Conservation (phyloP, 30 jellyfish, hydroid and myxozoan genomes). For the Nemopilema nomurai region DNA sequence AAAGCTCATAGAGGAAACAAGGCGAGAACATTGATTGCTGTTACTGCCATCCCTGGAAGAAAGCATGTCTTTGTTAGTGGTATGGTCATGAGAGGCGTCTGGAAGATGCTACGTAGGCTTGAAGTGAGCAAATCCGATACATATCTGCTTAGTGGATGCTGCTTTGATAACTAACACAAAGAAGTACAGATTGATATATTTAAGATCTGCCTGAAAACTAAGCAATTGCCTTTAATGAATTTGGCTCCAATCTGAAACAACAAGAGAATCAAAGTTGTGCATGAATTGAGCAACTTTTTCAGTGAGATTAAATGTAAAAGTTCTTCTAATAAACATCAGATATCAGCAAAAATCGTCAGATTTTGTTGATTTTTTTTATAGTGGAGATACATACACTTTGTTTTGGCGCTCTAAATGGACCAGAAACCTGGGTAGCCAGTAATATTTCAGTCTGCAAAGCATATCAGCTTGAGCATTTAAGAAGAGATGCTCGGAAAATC, state of each 20-base stretch:
- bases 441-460: constrained; percentile 44
- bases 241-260: no score
- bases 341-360: neutral
- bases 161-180: no score
- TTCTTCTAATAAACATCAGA: no score
- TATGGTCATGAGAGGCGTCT: neutral
- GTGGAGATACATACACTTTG: constrained; percentile 2
- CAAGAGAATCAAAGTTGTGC: no score
- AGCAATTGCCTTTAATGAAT: no score
- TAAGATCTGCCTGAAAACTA: no score
- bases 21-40: neutral
- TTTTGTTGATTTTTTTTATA: neutral
- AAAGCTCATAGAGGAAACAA: constrained; percentile 65
- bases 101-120: neutral
- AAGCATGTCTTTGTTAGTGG: neutral
- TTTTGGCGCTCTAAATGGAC: constrained; percentile 52
- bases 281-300: no score
- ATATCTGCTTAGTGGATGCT: no score
- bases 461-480: constrained; percentile 65
- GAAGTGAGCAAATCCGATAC: no score
- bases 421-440: constrained; percentile 79
- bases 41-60: neutral
- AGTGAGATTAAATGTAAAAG: no score
- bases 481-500: constrained; percentile 49
- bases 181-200: no score